A percentile compares a stretch with the other conserved stretches of the same genome.
phyloP scores from a whole-genome alignment of 2,888 invertebrate species.

The Limnephilus marmoratus region DNA sequence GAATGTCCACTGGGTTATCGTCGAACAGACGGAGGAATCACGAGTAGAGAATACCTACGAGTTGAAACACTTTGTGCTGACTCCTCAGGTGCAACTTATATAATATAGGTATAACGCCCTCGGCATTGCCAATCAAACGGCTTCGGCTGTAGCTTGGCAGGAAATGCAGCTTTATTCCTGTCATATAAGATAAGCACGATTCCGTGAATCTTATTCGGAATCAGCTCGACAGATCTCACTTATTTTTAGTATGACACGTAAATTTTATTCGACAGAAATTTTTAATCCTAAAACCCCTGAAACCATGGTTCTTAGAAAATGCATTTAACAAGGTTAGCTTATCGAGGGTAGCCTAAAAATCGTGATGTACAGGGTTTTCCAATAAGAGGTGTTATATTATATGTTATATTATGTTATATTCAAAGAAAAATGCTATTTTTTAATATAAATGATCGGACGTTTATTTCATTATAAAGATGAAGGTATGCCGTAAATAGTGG shows the following conservation, averaged over 20 bases:
- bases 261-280: background rate
- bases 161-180: conserved; percentile 23
- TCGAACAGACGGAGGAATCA: conserved; percentile 3
- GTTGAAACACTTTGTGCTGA: conserved; percentile 55
- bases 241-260: background rate
- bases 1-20: background rate
- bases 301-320: too few relatives aligned
- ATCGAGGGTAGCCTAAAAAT: too few relatives aligned
- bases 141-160: conserved; percentile 17
- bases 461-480: too few relatives aligned
- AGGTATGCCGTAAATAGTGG: too few relatives aligned
- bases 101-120: conserved; percentile 26
- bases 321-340: too few relatives aligned
- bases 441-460: too few relatives aligned
- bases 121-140: conserved; percentile 43
- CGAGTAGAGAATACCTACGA: conserved; percentile 35
- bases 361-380: too few relatives aligned
- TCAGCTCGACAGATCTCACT: background rate
- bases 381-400: too few relatives aligned
- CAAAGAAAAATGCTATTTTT: too few relatives aligned
- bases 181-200: background rate
- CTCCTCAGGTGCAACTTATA: conserved; percentile 28
- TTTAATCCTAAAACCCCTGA: background rate
- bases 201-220: background rate
- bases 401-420: too few relatives aligned